Conservation (phyloP, 2,888 invertebrate genomes). For the Hyposoter didymator region DNA sequence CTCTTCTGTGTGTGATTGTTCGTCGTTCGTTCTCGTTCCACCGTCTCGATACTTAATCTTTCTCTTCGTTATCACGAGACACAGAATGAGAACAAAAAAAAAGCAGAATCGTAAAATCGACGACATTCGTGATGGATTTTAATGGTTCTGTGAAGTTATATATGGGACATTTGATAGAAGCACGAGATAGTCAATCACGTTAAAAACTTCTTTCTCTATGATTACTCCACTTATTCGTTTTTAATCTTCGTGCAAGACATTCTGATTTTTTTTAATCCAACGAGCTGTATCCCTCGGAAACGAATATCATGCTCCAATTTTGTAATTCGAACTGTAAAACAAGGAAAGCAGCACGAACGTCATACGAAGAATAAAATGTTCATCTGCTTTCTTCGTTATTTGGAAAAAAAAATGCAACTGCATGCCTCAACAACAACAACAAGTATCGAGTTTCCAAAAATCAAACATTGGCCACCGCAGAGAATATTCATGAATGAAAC, state of each 20-base stretch:
- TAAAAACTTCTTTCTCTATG: background rate
- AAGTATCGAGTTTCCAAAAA: background rate
- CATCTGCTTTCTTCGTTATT: background rate
- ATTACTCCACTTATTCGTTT: slow-evolving; percentile 4
- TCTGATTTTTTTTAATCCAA: background rate
- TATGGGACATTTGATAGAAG: slow-evolving; percentile 44
- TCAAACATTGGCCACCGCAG: background rate
- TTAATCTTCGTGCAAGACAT: background rate
- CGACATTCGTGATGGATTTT: slow-evolving; percentile 47
- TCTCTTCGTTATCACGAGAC: slow-evolving; percentile 50
- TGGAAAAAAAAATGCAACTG: background rate
- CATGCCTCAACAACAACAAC: too few species aligned
- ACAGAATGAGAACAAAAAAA: slow-evolving; percentile 21
- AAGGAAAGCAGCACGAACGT: background rate
- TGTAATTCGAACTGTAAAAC: background rate
- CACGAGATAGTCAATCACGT: slow-evolving; percentile 40
- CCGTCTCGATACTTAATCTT: slow-evolving; percentile 48
- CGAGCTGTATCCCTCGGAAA: background rate
- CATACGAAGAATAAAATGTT: background rate
- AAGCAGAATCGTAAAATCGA: slow-evolving; percentile 46
- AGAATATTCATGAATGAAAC: background rate
- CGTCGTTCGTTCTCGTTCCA: slow-evolving; percentile 48
- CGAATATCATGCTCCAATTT: background rate
- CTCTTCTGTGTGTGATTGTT: slow-evolving; percentile 48
- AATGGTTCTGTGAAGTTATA: slow-evolving; percentile 25